phyloP scores from a whole-genome alignment of 2,113 vertebrate genomes.

The Seriola rivoliana region DNA sequence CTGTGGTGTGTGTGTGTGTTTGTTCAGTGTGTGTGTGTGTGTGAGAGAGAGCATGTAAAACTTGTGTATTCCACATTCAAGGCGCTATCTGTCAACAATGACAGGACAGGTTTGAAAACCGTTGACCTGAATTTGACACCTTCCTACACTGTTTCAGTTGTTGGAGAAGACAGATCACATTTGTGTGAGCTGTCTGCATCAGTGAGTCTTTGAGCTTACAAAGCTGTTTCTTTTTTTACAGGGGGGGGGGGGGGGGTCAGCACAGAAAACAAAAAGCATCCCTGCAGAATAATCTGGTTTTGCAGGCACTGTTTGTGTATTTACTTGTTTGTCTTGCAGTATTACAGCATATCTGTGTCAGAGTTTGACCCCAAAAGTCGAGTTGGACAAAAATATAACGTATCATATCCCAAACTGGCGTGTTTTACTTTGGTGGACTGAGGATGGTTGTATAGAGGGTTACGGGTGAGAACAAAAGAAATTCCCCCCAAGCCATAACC shows the following conservation, averaged over 20 bases:
- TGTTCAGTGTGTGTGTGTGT: not conserved
- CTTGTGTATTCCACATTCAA: not conserved
- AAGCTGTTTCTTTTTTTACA: not conserved
- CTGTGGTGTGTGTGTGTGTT: no score
- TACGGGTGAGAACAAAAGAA: not conserved
- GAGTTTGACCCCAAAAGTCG: not conserved
- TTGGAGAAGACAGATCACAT: not conserved
- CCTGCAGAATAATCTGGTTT: no score
- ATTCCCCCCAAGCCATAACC: no score
- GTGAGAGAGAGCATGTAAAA: not conserved
- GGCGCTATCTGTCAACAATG: not conserved
- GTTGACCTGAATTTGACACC: constrained; percentile 25
- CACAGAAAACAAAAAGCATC: not conserved
- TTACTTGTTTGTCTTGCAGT: not conserved
- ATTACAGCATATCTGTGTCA: not conserved
- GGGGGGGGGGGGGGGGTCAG: not conserved
- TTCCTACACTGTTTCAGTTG: not conserved
- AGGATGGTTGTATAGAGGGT: not conserved
- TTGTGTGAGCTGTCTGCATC: not conserved
- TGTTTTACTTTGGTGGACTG: not conserved
- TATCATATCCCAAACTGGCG: not conserved
- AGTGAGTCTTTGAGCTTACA: not conserved
- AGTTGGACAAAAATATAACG: not conserved
- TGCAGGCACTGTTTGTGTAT: no score
- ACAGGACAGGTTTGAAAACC: constrained; percentile 3